Percentiles rank a stretch among this genome's conserved stretches.
Evolutionary conservation across 2,888 invertebrate species (phyloP).

Genomic region (Vanessa cardui): DNA sequence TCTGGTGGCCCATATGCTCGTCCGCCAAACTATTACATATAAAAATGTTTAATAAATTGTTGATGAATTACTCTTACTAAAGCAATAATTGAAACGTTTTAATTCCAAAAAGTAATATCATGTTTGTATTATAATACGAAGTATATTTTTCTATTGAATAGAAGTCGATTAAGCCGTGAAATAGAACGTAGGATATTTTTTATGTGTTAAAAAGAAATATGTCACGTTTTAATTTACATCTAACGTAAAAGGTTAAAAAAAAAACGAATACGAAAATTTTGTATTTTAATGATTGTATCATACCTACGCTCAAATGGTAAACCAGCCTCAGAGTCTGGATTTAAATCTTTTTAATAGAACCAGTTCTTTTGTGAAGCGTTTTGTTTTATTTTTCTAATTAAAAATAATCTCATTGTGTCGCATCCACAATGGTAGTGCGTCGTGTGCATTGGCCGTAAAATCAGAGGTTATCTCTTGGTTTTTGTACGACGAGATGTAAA

Average conservation of each 20-base stretch:
- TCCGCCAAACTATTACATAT: too few species aligned
- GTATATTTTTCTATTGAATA: too few species aligned
- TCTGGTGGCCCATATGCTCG: too few species aligned
- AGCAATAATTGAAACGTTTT: too few species aligned
- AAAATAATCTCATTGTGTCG: constrained; percentile 29
- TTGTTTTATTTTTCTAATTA: constrained; percentile 34
- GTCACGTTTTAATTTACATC: too few species aligned
- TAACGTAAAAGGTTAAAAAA: too few species aligned
- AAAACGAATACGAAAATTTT: too few species aligned
- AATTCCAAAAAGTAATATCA: too few species aligned
- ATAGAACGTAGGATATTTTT: background rate
- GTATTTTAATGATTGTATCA: too few species aligned
- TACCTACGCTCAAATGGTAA: background rate
- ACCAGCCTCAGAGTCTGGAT: background rate
- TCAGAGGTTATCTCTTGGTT: constrained; percentile 31
- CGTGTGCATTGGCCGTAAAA: constrained; percentile 39
- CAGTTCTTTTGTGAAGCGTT: constrained; percentile 11
- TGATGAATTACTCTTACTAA: too few species aligned
- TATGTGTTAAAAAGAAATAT: background rate
- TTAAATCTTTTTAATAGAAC: constrained; percentile 9
- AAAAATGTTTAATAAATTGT: too few species aligned
- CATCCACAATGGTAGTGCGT: constrained; percentile 22
- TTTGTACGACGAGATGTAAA: background rate
- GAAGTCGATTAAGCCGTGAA: background rate
- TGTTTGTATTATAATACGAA: too few species aligned